Evolutionary conservation across 2,888 invertebrate genomes (phyloP), one percentile per base, ranked within the genome.

Genomic region (Cerceris rybyensis): DNA sequence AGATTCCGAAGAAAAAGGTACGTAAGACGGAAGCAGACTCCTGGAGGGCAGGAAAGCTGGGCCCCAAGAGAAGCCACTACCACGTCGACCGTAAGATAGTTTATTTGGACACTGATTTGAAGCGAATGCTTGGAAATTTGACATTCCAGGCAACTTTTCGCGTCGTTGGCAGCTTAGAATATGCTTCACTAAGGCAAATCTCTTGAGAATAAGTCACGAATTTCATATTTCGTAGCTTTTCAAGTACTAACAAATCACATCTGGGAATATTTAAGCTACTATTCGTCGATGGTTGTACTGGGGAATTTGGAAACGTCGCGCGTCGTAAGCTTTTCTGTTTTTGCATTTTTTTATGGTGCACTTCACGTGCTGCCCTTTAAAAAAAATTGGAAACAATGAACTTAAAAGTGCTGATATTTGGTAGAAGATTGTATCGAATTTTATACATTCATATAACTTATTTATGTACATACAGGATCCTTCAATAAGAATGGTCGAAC

Each of bases 91-190:
- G 75, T 64, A 69, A 78, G 74, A 71, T 80, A 84, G 83, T 88
- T 87, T 86, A 84, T 87, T 83, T 86, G 82, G 87, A 90, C 87
- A 87, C 87, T 90, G 88, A 90, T 89, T 90, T 86, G 87, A 88
- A 85, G 88, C 82, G 89, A 89, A 81, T 86, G 87, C 88, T 88
- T 64, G 85, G 81, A 87, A 90, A 89, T 90, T 89, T 89, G 90
- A 89, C 88, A 86, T 88, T 86, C 81, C 84, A 83, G 83, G 82
- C 82, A 83, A 82, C 81, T 88, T 83, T 80, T 60, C 73, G 52
- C 57, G 66, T 52, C 70, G 66, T 58, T 49, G 61, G 50, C 64
- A 58, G 70, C 72, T 78, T 81, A 80, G 71, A 43, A 65, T 68
- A 52, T 59, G 66, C 71, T 73, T 70, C 69, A 46, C 59, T 55